Evolutionary conservation across 37 sponge, comb jelly and placozoan species (phyloP).

Genomic region (Diacarnus erythraeanus): DNA sequence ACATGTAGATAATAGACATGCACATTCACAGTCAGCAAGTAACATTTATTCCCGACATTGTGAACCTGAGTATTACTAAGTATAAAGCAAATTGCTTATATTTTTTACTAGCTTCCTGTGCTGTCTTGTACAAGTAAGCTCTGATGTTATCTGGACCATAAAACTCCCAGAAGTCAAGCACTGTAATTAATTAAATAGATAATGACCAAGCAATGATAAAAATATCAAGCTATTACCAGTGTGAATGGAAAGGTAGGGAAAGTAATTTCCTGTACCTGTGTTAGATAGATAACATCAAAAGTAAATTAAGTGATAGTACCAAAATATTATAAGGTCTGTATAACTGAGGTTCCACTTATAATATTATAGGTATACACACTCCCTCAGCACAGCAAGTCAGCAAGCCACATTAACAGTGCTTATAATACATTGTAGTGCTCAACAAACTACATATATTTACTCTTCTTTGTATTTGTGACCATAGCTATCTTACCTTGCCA

Average conservation of each 20-base stretch:
- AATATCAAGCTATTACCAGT: background rate
- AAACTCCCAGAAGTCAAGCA: constrained; percentile 77
- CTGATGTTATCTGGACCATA: constrained; percentile 63
- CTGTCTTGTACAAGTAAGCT: constrained; percentile 43
- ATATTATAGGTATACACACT: too few species aligned
- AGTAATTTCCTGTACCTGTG: background rate
- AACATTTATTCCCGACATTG: too few species aligned
- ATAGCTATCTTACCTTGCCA: constrained; percentile 61
- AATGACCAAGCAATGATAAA: background rate
- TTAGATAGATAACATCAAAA: background rate
- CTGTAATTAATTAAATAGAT: constrained; percentile 20
- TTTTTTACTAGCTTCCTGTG: constrained; percentile 65
- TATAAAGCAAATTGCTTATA: too few species aligned
- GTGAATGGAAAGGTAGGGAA: constrained; percentile 2
- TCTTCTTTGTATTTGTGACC: background rate
- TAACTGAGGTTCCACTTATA: too few species aligned
- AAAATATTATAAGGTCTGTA: too few species aligned
- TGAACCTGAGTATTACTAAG: too few species aligned
- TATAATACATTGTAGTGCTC: too few species aligned
- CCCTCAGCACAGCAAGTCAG: too few species aligned
- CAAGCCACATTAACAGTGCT: too few species aligned
- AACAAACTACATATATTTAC: background rate
- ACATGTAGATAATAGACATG: too few species aligned
- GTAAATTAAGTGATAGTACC: too few species aligned
- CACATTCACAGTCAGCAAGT: too few species aligned